Evolutionary conservation across 2,888 invertebrate genomes (phyloP), one percentile per base, ranked within the genome.

Genomic region (Polyommatus icarus): DNA sequence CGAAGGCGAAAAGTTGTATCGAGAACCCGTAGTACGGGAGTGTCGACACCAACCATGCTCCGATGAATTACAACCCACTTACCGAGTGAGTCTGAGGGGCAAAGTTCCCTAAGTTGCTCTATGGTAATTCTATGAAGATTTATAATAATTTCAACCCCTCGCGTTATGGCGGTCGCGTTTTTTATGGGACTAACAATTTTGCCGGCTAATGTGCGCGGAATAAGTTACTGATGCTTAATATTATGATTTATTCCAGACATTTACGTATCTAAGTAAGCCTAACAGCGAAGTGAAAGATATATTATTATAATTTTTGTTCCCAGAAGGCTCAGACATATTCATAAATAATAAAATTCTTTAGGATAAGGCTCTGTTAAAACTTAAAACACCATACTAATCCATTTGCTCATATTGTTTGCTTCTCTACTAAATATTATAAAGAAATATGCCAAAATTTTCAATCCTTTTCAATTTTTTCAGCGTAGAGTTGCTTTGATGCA

Each of bases 91-190:
- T 89, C 88, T 87, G 86, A 85, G 87, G 91, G 91, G 92, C 90
- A 89, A 93, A 93, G 91, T 92, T 91, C 87, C 87, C 87, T 87
- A 89, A 92, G 87, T 91, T 90, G 87, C 88, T 90, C 89, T 90
- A 94, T 93, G 92, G 91, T 90, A 92, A 94, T 93, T 91, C 90
- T 88, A 90, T 91, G 90, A 90, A 92, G 93, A 94, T 94, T 93
- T 93, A 93, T 92, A 93, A 92, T 93, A 91, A 93, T 92, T 92
- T 88, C 87, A 83, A 85, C 87, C 87, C 84, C 50, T 75, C 85
- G 84, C 87, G 86, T 89, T 89, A 90, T 88, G 87, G 87, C 87
- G 87, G 88, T 86, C 85, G 84, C 85, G 57, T 87, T 90, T 90
- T 91, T 91, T 89, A 88, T 87, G 87, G 85, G 83, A 84, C 85